These are phyloP conservation scores for Stenodema calcarata DNA, from an alignment of 2,888 invertebrate species.

Conservation along the genomic window DNA sequence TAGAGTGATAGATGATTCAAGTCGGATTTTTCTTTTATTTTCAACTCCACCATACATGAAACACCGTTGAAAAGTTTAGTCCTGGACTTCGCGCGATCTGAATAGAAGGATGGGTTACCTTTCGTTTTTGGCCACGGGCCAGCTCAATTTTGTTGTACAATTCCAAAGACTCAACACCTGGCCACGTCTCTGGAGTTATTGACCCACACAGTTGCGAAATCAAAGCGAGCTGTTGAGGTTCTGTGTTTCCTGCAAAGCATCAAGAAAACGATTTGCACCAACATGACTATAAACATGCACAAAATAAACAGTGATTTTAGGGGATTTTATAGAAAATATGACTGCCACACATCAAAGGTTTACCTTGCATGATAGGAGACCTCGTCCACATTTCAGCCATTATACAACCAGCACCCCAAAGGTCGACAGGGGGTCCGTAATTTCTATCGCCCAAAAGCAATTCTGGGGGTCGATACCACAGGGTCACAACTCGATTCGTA, in stretches of 20 bases:
- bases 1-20: too few relatives aligned
- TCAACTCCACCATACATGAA: too few relatives aligned
- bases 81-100: too few relatives aligned
- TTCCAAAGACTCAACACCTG: conserved; percentile 88
- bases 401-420: conserved; percentile 98
- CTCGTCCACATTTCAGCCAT: conserved; percentile 99
- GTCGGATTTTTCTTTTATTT: too few relatives aligned
- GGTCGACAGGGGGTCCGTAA: conserved; percentile 96
- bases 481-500: conserved; percentile 96
- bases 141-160: conserved; percentile 87
- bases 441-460: conserved; percentile 82
- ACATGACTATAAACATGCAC: too few relatives aligned
- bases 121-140: conserved; percentile 84
- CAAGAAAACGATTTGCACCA: background rate
- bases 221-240: conserved; percentile 92
- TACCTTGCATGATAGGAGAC: conserved; percentile 90
- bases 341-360: background rate
- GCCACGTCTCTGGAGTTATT: conserved; percentile 92
- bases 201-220: conserved; percentile 97
- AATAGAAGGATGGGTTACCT: too few relatives aligned
- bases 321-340: too few relatives aligned
- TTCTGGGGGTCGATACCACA: conserved; percentile 89
- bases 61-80: too few relatives aligned
- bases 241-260: conserved; percentile 70
- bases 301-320: too few relatives aligned